Percentiles rank a stretch among this genome's conserved stretches.
Evolutionary conservation across 2,113 vertebrate genomes (phyloP).

Genomic region (Colossoma macropomum): DNA sequence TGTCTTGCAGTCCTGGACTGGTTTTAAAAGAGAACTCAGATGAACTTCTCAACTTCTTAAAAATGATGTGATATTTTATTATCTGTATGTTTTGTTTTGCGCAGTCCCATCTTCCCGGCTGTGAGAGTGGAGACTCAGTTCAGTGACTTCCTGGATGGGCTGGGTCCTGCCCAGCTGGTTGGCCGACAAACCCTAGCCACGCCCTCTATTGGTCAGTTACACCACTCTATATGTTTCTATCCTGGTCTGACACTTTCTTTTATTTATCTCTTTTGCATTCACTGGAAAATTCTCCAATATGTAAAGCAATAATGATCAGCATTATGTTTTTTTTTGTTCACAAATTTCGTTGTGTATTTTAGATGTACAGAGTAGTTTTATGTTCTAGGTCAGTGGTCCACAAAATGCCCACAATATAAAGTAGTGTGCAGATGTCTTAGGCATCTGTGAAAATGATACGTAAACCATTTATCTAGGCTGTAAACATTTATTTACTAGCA

Average conservation of each 20-base stretch:
- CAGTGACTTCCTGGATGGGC: slow-evolving; percentile 95
- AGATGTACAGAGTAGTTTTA: too few relatives aligned
- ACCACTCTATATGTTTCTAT: background rate
- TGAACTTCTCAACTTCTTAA: too few relatives aligned
- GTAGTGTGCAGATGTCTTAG: too few relatives aligned
- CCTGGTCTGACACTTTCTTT: background rate
- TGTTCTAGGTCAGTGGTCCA: too few relatives aligned
- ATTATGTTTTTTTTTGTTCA: background rate
- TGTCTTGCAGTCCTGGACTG: too few relatives aligned
- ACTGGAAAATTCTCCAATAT: background rate
- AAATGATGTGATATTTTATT: background rate
- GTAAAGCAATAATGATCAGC: background rate
- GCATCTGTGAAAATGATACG: too few relatives aligned
- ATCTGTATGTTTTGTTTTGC: slow-evolving; percentile 17
- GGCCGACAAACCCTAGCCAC: slow-evolving; percentile 96
- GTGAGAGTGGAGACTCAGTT: slow-evolving; percentile 95
- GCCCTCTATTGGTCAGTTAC: slow-evolving; percentile 90
- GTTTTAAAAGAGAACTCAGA: background rate
- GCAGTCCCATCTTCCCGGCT: slow-evolving; percentile 93
- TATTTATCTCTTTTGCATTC: background rate
- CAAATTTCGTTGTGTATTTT: background rate
- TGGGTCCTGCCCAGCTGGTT: slow-evolving; percentile 96
- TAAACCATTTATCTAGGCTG: too few relatives aligned
- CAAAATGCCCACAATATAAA: too few relatives aligned
- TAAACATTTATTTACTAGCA: too few relatives aligned